Conservation (phyloP, 2,113 vertebrate species). For the Sphaerodactylus townsendi region DNA sequence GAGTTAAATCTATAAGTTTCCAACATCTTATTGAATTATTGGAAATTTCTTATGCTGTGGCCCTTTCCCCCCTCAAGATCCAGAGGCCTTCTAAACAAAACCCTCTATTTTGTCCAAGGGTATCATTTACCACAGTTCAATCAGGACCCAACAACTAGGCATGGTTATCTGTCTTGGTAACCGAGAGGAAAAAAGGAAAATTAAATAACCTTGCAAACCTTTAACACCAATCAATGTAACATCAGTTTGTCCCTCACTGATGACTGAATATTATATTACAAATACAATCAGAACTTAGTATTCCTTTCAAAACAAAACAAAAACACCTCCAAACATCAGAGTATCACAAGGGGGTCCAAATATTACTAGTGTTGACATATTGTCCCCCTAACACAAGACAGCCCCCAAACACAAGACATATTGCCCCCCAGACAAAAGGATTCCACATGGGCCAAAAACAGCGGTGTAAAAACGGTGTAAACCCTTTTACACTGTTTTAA, state of each 20-base stretch:
- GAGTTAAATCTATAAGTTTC: constrained; percentile 76
- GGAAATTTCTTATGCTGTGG: constrained; percentile 59
- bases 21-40: constrained; percentile 72
- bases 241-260: background rate
- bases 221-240: background rate
- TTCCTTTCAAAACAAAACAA: background rate
- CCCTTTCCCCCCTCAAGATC: constrained; percentile 35
- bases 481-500: no score
- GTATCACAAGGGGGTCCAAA: no score
- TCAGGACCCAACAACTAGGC: constrained; percentile 45
- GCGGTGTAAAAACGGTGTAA: no score
- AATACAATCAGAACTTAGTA: background rate
- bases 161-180: background rate
- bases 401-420: no score
- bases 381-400: no score
- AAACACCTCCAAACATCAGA: no score
- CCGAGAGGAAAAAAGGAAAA: background rate
- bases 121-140: constrained; percentile 56
- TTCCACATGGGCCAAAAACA: no score
- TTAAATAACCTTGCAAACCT: background rate
- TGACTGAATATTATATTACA: background rate
- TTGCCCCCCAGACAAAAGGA: no score
- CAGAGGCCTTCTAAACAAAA: constrained; percentile 64
- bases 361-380: no score
- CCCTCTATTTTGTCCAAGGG: constrained; percentile 57